Percentiles rank a stretch among this genome's conserved stretches.
These are phyloP conservation scores for Ciconia stormi DNA, from an alignment of 2,113 vertebrate species.

Conservation along the genomic window DNA sequence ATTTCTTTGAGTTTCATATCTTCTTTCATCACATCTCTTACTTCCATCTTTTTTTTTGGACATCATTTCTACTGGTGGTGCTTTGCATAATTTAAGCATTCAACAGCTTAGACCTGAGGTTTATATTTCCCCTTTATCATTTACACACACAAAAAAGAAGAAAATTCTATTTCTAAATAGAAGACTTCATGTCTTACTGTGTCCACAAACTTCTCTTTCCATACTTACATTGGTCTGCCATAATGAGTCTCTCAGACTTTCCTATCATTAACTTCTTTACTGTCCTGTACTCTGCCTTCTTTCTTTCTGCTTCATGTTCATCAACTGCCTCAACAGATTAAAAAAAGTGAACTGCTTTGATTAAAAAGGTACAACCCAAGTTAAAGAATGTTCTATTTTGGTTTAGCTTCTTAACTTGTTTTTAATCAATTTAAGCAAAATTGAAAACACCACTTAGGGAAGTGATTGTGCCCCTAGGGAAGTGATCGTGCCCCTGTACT, in stretches of 20 bases:
- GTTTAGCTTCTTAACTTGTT: neutral
- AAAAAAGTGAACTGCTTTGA: neutral
- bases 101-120: neutral
- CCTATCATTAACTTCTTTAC: neutral
- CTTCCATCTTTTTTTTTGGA: neutral
- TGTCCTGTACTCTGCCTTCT: neutral
- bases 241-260: neutral
- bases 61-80: neutral
- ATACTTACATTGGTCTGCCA: neutral
- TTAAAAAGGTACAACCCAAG: neutral
- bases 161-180: neutral
- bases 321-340: neutral
- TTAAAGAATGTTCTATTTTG: neutral
- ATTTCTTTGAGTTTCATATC: neutral
- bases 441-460: neutral
- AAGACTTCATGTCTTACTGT: neutral
- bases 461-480: too few relatives aligned
- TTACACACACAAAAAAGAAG: neutral
- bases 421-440: neutral
- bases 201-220: neutral
- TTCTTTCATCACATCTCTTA: neutral
- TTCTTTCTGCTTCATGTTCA: neutral
- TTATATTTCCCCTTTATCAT: neutral
- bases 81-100: neutral
- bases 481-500: too few relatives aligned